phyloP scores from a whole-genome alignment of 23 tunicate species.

The Ascidia mentula region DNA sequence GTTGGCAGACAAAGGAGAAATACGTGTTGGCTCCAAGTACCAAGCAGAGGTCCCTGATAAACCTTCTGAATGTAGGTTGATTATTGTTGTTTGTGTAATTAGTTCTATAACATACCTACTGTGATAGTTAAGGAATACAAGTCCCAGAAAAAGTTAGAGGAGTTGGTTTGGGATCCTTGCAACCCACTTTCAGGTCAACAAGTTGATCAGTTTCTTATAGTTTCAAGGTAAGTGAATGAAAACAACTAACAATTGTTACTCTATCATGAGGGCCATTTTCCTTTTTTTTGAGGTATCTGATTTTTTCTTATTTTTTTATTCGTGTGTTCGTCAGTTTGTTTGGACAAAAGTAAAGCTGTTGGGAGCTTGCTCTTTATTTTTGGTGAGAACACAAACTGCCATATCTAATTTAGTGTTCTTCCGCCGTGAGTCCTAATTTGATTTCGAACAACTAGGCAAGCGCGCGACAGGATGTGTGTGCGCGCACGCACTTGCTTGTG shows the following conservation, averaged over 20 bases:
- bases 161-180: slow-evolving; percentile 48
- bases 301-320: too few relatives aligned
- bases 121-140: not conserved
- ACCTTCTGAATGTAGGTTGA: slow-evolving; percentile 25
- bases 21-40: slow-evolving; percentile 85
- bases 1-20: slow-evolving; percentile 97
- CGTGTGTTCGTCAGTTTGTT: too few relatives aligned
- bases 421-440: slow-evolving; percentile 55
- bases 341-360: too few relatives aligned
- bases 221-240: slow-evolving; percentile 78
- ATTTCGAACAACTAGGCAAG: slow-evolving; percentile 30
- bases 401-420: slow-evolving; percentile 39
- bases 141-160: slow-evolving; percentile 33
- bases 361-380: too few relatives aligned
- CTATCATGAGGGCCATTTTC: too few relatives aligned
- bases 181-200: slow-evolving; percentile 48
- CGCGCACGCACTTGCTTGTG: slow-evolving; percentile 35
- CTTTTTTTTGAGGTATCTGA: too few relatives aligned
- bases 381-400: too few relatives aligned
- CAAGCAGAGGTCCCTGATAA: slow-evolving; percentile 74
- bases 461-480: slow-evolving; percentile 22
- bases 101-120: not conserved
- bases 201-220: slow-evolving; percentile 68
- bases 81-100: not conserved
- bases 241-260: too few relatives aligned